Evolutionary conservation across 1,140 invertebrate species (phyloP), one percentile per base, ranked within the genome.

Genomic region (Galendromus occidentalis): DNA sequence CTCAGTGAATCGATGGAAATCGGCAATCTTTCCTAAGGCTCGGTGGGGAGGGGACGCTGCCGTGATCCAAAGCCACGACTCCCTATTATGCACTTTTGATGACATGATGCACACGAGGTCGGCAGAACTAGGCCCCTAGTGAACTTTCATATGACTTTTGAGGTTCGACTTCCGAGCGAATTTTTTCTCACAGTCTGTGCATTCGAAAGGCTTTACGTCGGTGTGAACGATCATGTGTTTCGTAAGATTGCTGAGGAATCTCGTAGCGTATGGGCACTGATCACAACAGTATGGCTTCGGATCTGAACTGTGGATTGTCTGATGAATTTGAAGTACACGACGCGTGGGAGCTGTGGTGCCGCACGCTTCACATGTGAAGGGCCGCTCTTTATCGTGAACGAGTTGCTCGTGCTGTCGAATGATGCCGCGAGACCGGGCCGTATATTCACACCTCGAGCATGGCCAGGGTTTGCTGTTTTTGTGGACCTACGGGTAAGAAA

Each of bases 191-290:
- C 51, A 59, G 9, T 25, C 33, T 14, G 51, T 29, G 20, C 51
- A 59, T 9, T 59, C 51, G 33, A 59, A 59, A 18, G 51, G 51
- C 20, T 22, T 59, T 4, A 33, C 51, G 20, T 59, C 51, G 14
- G 51, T 59, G 33, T 59, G 51, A 5, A 59, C 51, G 33, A 59
- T 59, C 51, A 59, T 59, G 51, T 59, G 51, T 22, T 59, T 59
- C 25, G 51, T 59, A 14, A 59, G 33, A 33, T 59, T 59, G 51
- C 51, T 59, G 14, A 59, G 51, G 9, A 59, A 59, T 25, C 51
- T 25, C 17, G 51, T 59, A 59, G 17, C 51, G 20, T 59, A 59
- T 33, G 51, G 14, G 25, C 51, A 59, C 25, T 33, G 51, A 33
- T 59, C 51, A 22, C 51, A 59, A 29, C 51, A 33, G 51, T 59